Conservation (phyloP, 1,140 invertebrate genomes). For the Dreissena polymorpha region DNA sequence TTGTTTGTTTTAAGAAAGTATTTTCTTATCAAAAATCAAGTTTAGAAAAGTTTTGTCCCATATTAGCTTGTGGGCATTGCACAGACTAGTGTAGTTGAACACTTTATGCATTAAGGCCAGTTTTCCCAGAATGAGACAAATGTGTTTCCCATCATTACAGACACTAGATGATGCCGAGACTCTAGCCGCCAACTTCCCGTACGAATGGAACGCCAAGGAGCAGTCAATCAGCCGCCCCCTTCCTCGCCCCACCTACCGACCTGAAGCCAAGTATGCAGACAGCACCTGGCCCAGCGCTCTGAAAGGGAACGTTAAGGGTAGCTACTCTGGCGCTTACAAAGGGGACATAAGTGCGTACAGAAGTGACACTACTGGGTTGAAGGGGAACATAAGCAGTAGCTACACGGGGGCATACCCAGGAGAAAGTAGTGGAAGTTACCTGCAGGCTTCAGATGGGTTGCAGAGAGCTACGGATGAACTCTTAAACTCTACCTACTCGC, state of each 20-base stretch:
- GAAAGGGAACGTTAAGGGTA: slow-evolving; percentile 9
- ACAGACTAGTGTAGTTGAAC: too few species aligned
- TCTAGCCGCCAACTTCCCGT: slow-evolving; percentile 63
- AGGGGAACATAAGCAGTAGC: background rate
- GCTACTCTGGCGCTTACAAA: background rate
- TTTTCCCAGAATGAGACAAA: too few species aligned
- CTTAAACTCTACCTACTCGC: slow-evolving; percentile 64
- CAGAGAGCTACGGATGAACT: slow-evolving; percentile 65
- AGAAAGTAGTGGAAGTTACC: background rate
- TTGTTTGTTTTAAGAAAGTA: too few species aligned
- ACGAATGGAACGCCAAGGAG: slow-evolving; percentile 53
- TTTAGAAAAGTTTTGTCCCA: too few species aligned
- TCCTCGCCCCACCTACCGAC: slow-evolving; percentile 40
- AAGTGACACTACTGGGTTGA: too few species aligned
- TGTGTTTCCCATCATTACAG: slow-evolving; percentile 32
- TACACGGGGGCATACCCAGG: background rate
- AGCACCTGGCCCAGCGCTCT: slow-evolving; percentile 51
- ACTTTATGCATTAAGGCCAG: too few species aligned
- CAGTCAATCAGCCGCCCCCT: slow-evolving; percentile 41
- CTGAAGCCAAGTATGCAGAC: slow-evolving; percentile 56
- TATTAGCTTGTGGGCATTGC: too few species aligned
- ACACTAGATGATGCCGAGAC: slow-evolving; percentile 68
- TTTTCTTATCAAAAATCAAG: too few species aligned
- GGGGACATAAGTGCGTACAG: background rate
- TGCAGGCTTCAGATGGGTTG: slow-evolving; percentile 37